Percentiles rank a stretch among this genome's conserved stretches.
These are phyloP conservation scores for Dysmachus trigonus DNA, from an alignment of 2,888 invertebrate genomes.

Conservation along the genomic window DNA sequence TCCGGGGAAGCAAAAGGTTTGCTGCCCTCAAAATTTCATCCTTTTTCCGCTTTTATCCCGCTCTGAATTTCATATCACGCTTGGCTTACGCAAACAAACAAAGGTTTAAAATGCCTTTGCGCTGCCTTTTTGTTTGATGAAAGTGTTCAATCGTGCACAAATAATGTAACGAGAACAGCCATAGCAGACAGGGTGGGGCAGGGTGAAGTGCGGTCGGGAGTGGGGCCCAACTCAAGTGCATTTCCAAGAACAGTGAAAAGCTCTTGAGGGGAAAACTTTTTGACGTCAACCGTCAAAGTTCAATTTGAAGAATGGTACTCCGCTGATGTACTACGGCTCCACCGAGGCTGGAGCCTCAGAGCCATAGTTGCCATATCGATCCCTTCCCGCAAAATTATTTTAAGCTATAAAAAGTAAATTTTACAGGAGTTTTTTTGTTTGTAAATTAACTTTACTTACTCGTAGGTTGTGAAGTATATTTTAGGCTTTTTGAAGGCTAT, in stretches of 20 bases:
- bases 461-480: too few species aligned
- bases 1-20: neutral
- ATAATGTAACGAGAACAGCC: conserved; percentile 32
- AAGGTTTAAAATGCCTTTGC: conserved; percentile 35
- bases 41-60: neutral
- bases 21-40: conserved; percentile 6
- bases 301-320: conserved; percentile 4
- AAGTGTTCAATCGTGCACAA: conserved; percentile 42
- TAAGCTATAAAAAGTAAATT: too few species aligned
- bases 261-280: conserved; percentile 33
- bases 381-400: too few species aligned
- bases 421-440: too few species aligned
- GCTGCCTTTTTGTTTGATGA: conserved; percentile 40
- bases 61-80: conserved; percentile 27
- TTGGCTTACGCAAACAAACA: conserved; percentile 40
- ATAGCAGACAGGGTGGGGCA: neutral
- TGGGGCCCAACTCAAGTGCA: neutral
- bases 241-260: conserved; percentile 10
- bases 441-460: too few species aligned
- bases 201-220: neutral
- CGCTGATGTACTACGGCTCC: neutral
- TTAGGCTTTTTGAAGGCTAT: too few species aligned
- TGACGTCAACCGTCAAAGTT: conserved; percentile 36
- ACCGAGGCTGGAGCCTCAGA: neutral
- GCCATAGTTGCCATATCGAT: neutral